These are phyloP conservation scores for Spatula clypeata DNA, from an alignment of 2,797 vertebrate genomes.

Conservation along the genomic window DNA sequence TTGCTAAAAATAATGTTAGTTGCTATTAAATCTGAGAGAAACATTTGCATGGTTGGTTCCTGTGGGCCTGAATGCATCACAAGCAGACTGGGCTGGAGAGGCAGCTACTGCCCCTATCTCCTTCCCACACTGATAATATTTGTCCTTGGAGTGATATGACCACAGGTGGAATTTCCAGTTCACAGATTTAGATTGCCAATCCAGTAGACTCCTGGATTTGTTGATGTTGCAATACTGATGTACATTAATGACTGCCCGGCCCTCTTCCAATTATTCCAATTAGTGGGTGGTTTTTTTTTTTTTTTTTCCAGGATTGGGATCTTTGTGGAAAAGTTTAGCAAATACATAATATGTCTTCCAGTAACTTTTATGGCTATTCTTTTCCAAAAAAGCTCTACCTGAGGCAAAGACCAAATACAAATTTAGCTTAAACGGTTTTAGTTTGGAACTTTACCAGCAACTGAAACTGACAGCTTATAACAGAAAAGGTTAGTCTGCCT, in stretches of 20 bases:
- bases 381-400: background rate
- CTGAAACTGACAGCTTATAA: background rate
- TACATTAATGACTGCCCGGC: background rate
- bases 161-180: background rate
- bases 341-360: background rate
- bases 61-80: background rate
- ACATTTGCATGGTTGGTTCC: background rate
- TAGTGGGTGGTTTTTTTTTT: background rate
- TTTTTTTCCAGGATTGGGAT: background rate
- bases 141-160: background rate
- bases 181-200: background rate
- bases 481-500: conserved; percentile 17
- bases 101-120: background rate
- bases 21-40: conserved; percentile 12
- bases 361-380: background rate
- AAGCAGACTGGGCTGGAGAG: background rate
- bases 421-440: background rate
- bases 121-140: background rate
- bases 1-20: background rate
- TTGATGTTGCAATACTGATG: background rate
- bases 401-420: conserved; percentile 7
- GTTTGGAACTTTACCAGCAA: background rate
- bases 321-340: background rate
- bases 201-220: background rate
- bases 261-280: background rate